Evolutionary conservation across 2,113 vertebrate genomes (phyloP), one percentile per base, ranked within the genome.

Genomic region (Noctilio leporinus): DNA sequence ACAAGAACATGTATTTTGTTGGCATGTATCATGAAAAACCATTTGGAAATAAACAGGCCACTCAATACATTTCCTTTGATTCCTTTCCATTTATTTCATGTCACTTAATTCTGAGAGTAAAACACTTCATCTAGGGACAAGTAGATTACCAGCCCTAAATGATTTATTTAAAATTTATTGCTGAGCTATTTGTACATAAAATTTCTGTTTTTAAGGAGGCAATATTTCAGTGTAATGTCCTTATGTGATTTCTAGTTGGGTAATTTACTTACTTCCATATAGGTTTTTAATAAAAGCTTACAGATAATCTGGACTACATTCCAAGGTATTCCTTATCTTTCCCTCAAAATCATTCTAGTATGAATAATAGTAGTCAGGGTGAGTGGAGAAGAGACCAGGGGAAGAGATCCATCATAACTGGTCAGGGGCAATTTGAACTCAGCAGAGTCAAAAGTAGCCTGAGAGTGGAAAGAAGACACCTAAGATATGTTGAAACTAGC

Each of bases 241-340:
- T 93, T 92, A 35, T 69, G 24, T 91, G 57, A 84, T 65, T 92
- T 64, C 26, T 64, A 76, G 28, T 38, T 78, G 57, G n/a, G 20
- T 62, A 78, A 93, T 76, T 93, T 69, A 45, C 11, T 86, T 7
- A 59, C 17, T 93, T 93, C 35, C 53, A 38, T 8, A 35, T 7
- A 89, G 19, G 35, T 88, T 77, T 85, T 17, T 91, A 55, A 90
- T 75, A 94, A 67, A 75, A 51, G 9, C 10, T 96, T 78, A 89
- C 1, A 55, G 73, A 57, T 15, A 85, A 45, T 16, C 20, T 59
- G 33, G 40, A 26, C 1, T 43, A 91, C 7, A 84, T 73, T 83
- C 38, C 77, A 91, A 65, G 49, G 20, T n/a, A 49, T 88, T 83
- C 53, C 45, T 94, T 93, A 75, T 38, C 24, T 96, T 94, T 45